Base-by-base conservation (phyloP, 2,888 invertebrate genomes). In the Galeopsomyia nigrocyanea region DNA sequence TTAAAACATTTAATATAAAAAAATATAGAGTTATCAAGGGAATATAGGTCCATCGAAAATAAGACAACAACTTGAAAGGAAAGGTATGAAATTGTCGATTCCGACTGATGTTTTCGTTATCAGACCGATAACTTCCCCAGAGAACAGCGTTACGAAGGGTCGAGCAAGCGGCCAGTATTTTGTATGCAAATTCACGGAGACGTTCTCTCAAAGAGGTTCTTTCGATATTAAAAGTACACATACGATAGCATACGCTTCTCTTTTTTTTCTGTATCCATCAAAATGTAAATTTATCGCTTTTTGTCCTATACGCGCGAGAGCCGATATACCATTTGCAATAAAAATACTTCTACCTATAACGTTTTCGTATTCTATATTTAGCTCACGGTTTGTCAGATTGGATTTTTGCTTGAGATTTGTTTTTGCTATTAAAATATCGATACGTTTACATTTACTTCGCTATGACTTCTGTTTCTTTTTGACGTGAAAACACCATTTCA, bases 21-120 rank as follows among this genome's bases (percentile, higher is more conserved):
- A 13, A 10, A 13, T 39, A 39, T 39, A 10, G 39, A 13, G 7
- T 7, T n/a, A n/a, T n/a, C n/a, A n/a, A 39, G 39, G 13, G 7
- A 39, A 39, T 5, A 39, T 39, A 39, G 39, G 39, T 13, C 1
- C 7, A 10, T 39, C 39, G 13, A 39, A 39, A 39, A 39, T 39
- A 39, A 39, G 7, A 39, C 10, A 13, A 10, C 7, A 39, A 39
- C 39, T 39, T 7, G 7, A 39, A 7, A 7, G 39, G 13, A 39
- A 39, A 60, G 22, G 56, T 64, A 60, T 49, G 68, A 58, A 64
- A 68, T 68, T 64, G 64, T 68, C 68, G 55, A 68, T 73, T 73
- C 26, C 14, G 50, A 71, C 60, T 50, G 64, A 73, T 65, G 56
- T 56, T 68, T 68, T 68, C 53, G 31, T 60, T 53, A 47, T 49